Evolutionary conservation across 2,888 invertebrate species (phyloP), one percentile per base, ranked within the genome.

Genomic region (Galerucella nymphaeae): DNA sequence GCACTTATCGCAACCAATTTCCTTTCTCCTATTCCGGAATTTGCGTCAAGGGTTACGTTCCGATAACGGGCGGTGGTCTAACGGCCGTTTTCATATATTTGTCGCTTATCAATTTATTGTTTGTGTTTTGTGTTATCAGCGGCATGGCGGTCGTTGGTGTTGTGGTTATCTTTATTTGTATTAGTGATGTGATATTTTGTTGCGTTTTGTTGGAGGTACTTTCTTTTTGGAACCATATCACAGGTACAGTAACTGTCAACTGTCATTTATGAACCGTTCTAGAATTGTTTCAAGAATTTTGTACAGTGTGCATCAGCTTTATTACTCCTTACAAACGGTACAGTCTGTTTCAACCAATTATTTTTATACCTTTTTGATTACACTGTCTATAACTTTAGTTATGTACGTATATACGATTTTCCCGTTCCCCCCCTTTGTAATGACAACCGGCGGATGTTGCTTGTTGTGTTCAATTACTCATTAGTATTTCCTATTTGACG

Each of bases 1-100:
- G 53, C 62, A 18, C 55, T 75, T 72, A 75, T 75, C 72, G 66
- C 38, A n/a, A 23, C 67, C 63, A 65, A 64, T 75, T 75, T 75
- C 75, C 75, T 72, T 75, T 70, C 57, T 62, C 42, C 59, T 55
- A 57, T 72, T 72, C 72, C 72, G 65, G 72, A 72, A 70, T 70
- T 70, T 72, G 63, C 62, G 63, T 69, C 66, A 18, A 71, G 63
- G 59, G 70, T 66, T 71, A 66, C 63, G 71, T 71, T 71, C 14
- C 57, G 70, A 70, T 70, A 70, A 68, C 61, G 20, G 59, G 16
- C 61, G 62, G 53, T 20, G 69, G 62, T 61, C 74, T 50, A 64
- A 70, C 63, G 70, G 45, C 57, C 63, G 55, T 38, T 70, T 70
- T 70, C 38, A 23, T n/a, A 57, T 57, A 38, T 63, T 70, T 42